Base-by-base conservation (phyloP, 1,140 invertebrate species). In the Aphidius ervi region DNA sequence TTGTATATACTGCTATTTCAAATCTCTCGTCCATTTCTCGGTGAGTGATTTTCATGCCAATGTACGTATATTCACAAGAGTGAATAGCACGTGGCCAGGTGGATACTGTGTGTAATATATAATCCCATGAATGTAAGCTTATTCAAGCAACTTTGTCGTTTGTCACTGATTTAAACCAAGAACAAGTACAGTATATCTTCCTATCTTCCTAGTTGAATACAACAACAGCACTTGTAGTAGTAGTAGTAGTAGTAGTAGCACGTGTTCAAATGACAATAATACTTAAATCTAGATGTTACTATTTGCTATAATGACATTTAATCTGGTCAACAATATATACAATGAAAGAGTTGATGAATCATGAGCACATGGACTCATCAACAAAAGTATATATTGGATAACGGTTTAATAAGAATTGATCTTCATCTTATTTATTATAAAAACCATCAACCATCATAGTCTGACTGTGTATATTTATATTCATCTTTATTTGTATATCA, bases 261-360 rank as follows among this genome's bases (percentile, higher is more conserved):
- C 61, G 56, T 54, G 56, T 45, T 37, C 8, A 31, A 31, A 31
- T 31, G 23, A 31, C 23, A 31, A 31, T 31, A 31, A 31, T 31
- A 31, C 2, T 31, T 23, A 23, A 23, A 23, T 3, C 23, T 23
- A 23, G 42, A 45, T 46, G 42, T 47, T 42, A 39, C 49, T 52
- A 39, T 46, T 8, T 46, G 31, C 20, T 10, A 43, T 9, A n/a
- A 42, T 55, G 56, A 62, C 60, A 46, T 58, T 46, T 31, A 56
- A 40, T 41, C 16, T 50, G 43, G 53, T 69, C 2, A 66, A 71
- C 70, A 67, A 70, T 71, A 70, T 70, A 64, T 54, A 41, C 46
- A 46, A 56, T 63, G 61, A 65, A 64, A 59, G 70, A 72, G 71
- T 70, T 65, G 69, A 71, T 67, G 62, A 47, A 49, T 55, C 58